phyloP scores from a whole-genome alignment of 2,888 invertebrate species.

The Nowickia ferox region DNA sequence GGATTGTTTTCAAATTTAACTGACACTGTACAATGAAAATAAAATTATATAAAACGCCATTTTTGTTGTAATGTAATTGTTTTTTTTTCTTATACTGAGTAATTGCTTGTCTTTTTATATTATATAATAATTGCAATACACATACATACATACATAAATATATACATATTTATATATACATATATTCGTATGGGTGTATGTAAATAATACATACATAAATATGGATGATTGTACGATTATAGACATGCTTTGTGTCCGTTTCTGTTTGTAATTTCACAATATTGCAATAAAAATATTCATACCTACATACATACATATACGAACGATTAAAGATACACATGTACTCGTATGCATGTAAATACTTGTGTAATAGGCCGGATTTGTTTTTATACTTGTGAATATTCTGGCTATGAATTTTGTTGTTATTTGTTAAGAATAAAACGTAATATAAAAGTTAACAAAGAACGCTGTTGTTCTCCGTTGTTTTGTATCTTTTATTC shows the following conservation, averaged over 20 bases:
- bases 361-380: constrained; percentile 49
- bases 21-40: constrained; percentile 38
- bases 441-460: constrained; percentile 39
- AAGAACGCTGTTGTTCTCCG: constrained; percentile 43
- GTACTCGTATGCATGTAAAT: too few species aligned
- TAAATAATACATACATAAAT: not conserved
- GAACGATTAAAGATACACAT: too few species aligned
- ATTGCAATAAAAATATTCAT: constrained; percentile 23
- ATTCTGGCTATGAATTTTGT: constrained; percentile 8
- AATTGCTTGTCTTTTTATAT: constrained; percentile 43
- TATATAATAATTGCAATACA: constrained; percentile 46
- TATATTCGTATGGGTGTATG: not conserved
- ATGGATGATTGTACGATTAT: not conserved
- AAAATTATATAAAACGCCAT: constrained; percentile 65
- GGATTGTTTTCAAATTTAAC: not conserved
- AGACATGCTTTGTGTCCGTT: not conserved
- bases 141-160: not conserved
- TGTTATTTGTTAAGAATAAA: constrained; percentile 12
- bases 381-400: constrained; percentile 35
- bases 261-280: constrained; percentile 33
- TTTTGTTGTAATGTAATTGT: constrained; percentile 56
- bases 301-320: too few species aligned
- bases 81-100: constrained; percentile 25
- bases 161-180: not conserved
- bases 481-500: constrained; percentile 23